phyloP scores from a whole-genome alignment of 2,797 vertebrate species.

The Amphiprion clarkii region DNA sequence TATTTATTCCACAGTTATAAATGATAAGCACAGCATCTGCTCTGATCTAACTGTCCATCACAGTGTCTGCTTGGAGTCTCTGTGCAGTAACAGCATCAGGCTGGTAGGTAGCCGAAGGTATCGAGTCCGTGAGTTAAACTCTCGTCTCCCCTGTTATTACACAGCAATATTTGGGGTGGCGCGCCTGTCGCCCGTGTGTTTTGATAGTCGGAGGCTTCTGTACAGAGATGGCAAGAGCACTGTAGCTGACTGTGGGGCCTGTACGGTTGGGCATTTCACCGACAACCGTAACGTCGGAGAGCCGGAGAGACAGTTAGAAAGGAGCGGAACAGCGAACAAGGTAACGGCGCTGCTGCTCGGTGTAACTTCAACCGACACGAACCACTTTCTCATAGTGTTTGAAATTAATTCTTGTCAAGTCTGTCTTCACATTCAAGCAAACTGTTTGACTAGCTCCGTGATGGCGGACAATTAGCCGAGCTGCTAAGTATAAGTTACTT shows the following conservation, averaged over 20 bases:
- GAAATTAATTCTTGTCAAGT: neutral
- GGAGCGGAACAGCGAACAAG: conserved; percentile 54
- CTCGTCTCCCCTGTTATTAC: conserved; percentile 63
- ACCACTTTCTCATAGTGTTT: neutral
- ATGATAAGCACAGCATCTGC: too few relatives aligned
- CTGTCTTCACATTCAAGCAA: conserved; percentile 10
- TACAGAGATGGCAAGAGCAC: conserved; percentile 69
- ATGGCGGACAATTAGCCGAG: conserved; percentile 62
- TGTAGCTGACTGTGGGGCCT: conserved; percentile 70
- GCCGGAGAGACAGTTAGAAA: conserved; percentile 17
- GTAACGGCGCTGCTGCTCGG: conserved; percentile 33
- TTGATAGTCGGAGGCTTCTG: conserved; percentile 42
- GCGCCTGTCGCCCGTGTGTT: conserved; percentile 63
- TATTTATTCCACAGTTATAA: too few relatives aligned
- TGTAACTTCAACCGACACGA: too few relatives aligned
- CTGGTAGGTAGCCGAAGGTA: too few relatives aligned
- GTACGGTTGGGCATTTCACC: conserved; percentile 51
- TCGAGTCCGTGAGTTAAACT: neutral
- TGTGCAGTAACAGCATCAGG: too few relatives aligned
- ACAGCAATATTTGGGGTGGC: conserved; percentile 72
- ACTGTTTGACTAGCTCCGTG: conserved; percentile 35
- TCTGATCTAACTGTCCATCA: too few relatives aligned
- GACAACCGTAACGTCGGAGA: conserved; percentile 48
- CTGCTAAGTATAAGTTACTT: conserved; percentile 50
- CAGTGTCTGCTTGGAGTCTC: too few relatives aligned